Evolutionary conservation across 2,888 invertebrate species (phyloP), one percentile per base, ranked within the genome.

Genomic region (Sarcophaga rosellei): DNA sequence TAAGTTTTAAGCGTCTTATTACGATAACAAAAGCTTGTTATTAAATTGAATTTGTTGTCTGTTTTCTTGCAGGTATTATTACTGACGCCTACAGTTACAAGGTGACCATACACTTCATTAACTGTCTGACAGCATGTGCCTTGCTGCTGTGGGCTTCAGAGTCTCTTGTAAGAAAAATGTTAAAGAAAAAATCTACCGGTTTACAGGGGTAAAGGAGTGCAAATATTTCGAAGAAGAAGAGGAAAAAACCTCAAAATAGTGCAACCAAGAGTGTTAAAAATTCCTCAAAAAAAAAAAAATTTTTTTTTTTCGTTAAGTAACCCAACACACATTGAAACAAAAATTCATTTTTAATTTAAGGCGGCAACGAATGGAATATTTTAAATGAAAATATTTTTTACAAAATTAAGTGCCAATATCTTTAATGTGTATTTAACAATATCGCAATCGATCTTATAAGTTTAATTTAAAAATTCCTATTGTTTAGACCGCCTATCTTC

Each of bases 61-160:
- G 23, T 69, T 25, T 12, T 2, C 62, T 69, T 81, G 1, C 69
- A 92, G 92, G 92, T 20, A 77, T 90, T 25, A 78, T 92, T 5
- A 93, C 93, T 0, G 90, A 90, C n/a, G 87, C 89, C 11, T 90
- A 86, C 10, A 90, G 90, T 69, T 92, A 92, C 79, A 84, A 59
- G 8, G 88, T 89, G 53, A 90, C 93, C 44, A 93, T 92, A 0
- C 92, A 92, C 61, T 86, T 88, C 73, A 90, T 92, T 25, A 92
- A 92, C 61, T 4, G 70, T 0, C 61, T 92, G n/a, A 92, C 93
- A 4, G 79, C 21, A 0, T 0, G 90, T 45, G 92, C 92, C 0
- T 65, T 92, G 17, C 47, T 90, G 3, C 85, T 91, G 57, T 92
- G 92, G 92, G 21, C 90, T 0, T 3, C 78, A 8, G 92, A 92